These are phyloP conservation scores for Sebastes matsubarae DNA, from an alignment of 2,797 vertebrate genomes.

Conservation along the genomic window DNA sequence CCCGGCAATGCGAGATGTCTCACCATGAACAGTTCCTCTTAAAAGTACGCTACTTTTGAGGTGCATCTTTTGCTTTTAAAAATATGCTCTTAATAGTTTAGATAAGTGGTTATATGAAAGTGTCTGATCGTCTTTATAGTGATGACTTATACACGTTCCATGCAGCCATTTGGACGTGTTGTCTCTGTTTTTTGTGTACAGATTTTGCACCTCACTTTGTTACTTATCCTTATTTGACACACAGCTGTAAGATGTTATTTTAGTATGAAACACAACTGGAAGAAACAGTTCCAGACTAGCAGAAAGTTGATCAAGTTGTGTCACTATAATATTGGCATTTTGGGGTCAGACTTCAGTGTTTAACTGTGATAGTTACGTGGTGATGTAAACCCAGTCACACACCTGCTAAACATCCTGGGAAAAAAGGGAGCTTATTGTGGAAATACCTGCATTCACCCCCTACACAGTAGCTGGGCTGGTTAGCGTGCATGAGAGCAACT, in stretches of 20 bases:
- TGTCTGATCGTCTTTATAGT: background rate
- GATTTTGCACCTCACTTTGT: background rate
- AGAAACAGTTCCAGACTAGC: background rate
- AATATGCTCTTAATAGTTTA: background rate
- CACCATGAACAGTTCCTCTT: background rate
- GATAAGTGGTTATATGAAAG: background rate
- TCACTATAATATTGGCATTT: background rate
- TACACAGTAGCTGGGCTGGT: background rate
- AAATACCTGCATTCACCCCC: background rate
- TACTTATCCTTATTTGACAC: background rate
- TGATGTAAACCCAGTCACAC: background rate
- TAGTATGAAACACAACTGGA: background rate
- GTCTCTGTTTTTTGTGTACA: background rate
- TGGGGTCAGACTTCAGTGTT: background rate
- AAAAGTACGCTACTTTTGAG: background rate
- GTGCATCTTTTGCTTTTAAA: background rate
- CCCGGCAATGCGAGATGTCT: background rate
- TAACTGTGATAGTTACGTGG: background rate
- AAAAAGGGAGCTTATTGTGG: background rate
- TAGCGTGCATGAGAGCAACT: conserved; percentile 21
- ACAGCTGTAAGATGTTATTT: background rate
- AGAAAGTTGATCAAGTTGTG: background rate
- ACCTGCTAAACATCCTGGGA: background rate
- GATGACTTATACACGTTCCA: background rate
- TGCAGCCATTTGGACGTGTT: background rate